Percentiles rank a stretch among this genome's conserved stretches.
Conservation (phyloP, 2,888 invertebrate species). For the Erebia aethiops region DNA sequence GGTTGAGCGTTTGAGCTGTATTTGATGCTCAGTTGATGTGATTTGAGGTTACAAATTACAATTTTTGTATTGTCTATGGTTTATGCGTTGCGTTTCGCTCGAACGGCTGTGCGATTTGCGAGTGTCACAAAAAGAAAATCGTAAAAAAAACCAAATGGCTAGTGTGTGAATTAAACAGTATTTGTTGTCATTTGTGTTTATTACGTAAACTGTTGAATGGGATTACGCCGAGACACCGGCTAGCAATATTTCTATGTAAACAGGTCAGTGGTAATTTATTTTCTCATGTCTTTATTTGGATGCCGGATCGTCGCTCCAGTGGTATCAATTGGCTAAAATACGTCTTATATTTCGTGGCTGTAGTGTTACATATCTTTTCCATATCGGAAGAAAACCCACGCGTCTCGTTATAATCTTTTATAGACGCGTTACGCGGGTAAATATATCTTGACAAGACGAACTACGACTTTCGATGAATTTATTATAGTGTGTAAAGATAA, state of each 20-base stretch:
- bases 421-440: slow-evolving; percentile 12
- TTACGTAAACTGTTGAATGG: slow-evolving; percentile 62
- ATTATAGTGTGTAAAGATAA: neutral
- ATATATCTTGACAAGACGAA: neutral
- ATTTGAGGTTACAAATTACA: too few species aligned
- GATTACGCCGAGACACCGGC: slow-evolving; percentile 51
- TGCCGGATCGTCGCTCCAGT: slow-evolving; percentile 59
- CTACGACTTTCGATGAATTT: neutral
- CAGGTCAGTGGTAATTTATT: slow-evolving; percentile 65
- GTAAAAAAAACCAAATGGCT: slow-evolving; percentile 66
- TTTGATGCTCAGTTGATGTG: neutral
- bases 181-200: slow-evolving; percentile 60
- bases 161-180: slow-evolving; percentile 71
- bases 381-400: slow-evolving; percentile 23
- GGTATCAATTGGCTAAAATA: slow-evolving; percentile 62
- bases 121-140: slow-evolving; percentile 66
- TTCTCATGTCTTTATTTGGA: slow-evolving; percentile 75
- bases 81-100: slow-evolving; percentile 44
- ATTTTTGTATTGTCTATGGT: slow-evolving; percentile 40
- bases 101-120: slow-evolving; percentile 54
- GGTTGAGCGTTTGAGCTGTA: slow-evolving; percentile 8
- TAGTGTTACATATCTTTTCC: slow-evolving; percentile 38
- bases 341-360: slow-evolving; percentile 36
- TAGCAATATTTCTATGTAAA: slow-evolving; percentile 52
- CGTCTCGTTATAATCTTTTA: slow-evolving; percentile 4